Base-by-base conservation (phyloP, 2,113 vertebrate species). In the Coracopsis vasa region DNA sequence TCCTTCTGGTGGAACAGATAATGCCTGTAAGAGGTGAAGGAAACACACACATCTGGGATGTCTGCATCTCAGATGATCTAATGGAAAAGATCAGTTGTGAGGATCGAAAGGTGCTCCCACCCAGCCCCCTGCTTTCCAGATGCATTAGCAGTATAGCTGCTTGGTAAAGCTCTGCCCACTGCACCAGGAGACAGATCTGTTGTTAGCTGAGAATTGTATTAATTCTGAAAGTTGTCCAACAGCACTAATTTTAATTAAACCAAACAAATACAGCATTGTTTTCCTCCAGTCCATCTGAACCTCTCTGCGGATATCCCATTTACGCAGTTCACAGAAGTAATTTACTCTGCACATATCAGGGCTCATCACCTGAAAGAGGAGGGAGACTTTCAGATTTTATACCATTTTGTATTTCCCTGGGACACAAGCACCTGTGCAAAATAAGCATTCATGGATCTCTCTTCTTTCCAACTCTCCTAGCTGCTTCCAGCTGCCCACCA, bases 101-200 rank as follows among this genome's bases (percentile, higher is more conserved):
- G 29, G 42, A 74, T 0, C 9, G 23, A 25, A 85, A 84, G 37
- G 47, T 72, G 51, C 33, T 64, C n/a, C 18, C 47, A 73, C 16
- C 3, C 0, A 0, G 11, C 7, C 14, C 71, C 42, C 28, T 1
- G 2, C 45, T 53, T 86, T 54, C 64, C 9, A 1, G 37, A 25
- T 2, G 0, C 51, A 13, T 11, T 28, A 62, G 11, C 4, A 0
- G 17, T 13, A 48, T 1, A 37, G 24, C 29, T 73, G 24, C 75
- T 60, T 42, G 13, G 31, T 25, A 48, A 53, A 74, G 54, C 28
- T 70, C 51, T 71, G 41, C 58, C 27, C 53, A 5, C 37, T 18
- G 60, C 54, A 69, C 35, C 20, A 39, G 65, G 13, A 64, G 31
- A 25, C 28, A 29, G 7, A 25, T 31, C n/a, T 41, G 53, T 18